A percentile compares a stretch with the other conserved stretches of the same genome.
phyloP scores from a whole-genome alignment of 2,888 invertebrate species.

The Celastrina argiolus region DNA sequence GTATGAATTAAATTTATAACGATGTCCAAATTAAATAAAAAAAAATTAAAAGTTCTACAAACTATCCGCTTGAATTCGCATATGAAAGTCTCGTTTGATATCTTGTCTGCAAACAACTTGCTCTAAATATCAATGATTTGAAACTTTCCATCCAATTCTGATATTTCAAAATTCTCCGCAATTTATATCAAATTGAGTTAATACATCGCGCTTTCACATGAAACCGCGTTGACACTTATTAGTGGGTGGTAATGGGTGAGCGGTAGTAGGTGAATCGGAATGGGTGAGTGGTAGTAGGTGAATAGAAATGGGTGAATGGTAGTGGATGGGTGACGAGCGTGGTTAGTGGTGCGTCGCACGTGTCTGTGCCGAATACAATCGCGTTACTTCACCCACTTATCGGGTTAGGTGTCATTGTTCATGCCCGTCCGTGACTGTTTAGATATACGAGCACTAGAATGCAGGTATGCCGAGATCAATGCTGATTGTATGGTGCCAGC shows the following conservation, averaged over 20 bases:
- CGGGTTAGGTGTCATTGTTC: slow-evolving; percentile 21
- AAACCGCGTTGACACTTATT: neutral
- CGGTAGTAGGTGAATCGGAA: neutral
- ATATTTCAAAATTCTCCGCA: neutral
- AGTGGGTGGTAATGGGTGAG: neutral
- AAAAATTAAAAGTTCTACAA: no score
- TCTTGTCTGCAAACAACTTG: neutral
- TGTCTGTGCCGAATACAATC: slow-evolving; percentile 25
- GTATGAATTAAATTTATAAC: no score
- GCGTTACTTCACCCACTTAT: slow-evolving; percentile 66
- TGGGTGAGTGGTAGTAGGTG: neutral
- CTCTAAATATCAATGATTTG: neutral
- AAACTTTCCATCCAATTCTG: neutral
- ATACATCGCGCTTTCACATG: neutral
- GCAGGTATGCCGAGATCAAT: neutral
- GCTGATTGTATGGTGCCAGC: neutral
- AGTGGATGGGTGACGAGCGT: slow-evolving; percentile 16
- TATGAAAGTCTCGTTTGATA: neutral
- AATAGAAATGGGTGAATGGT: neutral
- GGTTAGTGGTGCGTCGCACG: slow-evolving; percentile 38
- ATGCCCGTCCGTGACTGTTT: neutral
- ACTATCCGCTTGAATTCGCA: neutral
- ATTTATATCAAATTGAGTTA: neutral
- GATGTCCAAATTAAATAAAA: no score
- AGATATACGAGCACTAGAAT: neutral